Percentiles rank a stretch among this genome's conserved stretches.
These are phyloP conservation scores for Drosophila pallidifrons DNA, from an alignment of 1,140 invertebrate genomes.

Conservation along the genomic window DNA sequence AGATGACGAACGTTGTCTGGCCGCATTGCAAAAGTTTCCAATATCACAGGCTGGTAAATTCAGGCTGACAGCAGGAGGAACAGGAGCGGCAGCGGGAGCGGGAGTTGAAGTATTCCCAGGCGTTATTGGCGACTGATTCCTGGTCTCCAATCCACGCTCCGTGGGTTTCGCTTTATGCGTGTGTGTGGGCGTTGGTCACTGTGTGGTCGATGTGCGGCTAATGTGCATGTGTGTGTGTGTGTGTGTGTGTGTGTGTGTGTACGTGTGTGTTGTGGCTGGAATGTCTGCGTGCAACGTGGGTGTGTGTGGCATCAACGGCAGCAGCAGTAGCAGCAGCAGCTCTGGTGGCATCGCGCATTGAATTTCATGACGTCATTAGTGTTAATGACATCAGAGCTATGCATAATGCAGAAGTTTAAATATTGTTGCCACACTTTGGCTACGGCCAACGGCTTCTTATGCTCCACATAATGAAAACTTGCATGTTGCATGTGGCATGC, in stretches of 20 bases:
- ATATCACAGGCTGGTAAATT: constrained; percentile 46
- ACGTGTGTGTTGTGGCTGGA: not conserved
- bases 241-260: not conserved
- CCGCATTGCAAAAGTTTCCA: constrained; percentile 45
- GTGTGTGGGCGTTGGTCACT: constrained; percentile 9
- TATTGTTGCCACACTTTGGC: constrained; percentile 56
- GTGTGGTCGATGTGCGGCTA: constrained; percentile 29
- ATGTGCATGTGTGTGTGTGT: constrained; percentile 6
- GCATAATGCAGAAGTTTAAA: constrained; percentile 71
- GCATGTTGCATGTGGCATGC: constrained; percentile 39
- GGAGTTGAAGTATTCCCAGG: constrained; percentile 2
- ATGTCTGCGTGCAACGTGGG: not conserved
- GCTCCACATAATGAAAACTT: constrained; percentile 67
- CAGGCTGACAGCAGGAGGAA: constrained; percentile 18
- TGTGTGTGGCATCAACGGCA: not conserved
- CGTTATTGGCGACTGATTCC: not conserved
- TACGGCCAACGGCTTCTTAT: constrained; percentile 41
- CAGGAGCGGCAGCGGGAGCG: not conserved
- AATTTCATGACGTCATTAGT: constrained; percentile 78
- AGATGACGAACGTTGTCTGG: constrained; percentile 37
- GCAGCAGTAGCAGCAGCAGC: not conserved
- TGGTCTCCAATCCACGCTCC: constrained; percentile 2
- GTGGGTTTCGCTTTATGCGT: not conserved
- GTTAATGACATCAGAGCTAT: constrained; percentile 68
- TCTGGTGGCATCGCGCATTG: constrained; percentile 54